phyloP scores from a whole-genome alignment of 2,113 vertebrate species.

The Lipophrys pholis region DNA sequence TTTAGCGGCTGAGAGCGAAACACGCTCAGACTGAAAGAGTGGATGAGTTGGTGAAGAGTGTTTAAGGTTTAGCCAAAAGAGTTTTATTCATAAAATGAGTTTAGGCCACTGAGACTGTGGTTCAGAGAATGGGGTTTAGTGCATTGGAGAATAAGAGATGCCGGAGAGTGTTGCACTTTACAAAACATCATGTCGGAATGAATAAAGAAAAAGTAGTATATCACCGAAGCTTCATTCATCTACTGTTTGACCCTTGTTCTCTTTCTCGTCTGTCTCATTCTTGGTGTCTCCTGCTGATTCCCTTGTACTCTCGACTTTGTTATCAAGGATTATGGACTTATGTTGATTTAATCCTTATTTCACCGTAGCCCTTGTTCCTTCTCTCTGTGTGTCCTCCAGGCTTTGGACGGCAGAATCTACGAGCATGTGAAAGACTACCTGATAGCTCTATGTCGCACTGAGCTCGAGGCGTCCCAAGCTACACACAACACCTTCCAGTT shows the following conservation, averaged over 20 bases:
- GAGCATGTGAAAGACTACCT: slow-evolving; percentile 80
- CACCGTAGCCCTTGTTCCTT: slow-evolving; percentile 3
- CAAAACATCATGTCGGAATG: background rate
- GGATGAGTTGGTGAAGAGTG: too few species aligned
- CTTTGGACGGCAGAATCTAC: slow-evolving; percentile 91
- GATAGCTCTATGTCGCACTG: slow-evolving; percentile 89
- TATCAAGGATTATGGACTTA: slow-evolving; percentile 29
- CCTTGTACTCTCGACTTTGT: background rate
- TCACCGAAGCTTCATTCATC: background rate
- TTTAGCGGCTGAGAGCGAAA: too few species aligned
- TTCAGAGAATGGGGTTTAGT: too few species aligned
- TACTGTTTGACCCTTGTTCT: background rate
- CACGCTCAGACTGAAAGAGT: too few species aligned
- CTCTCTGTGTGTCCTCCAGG: slow-evolving; percentile 77
- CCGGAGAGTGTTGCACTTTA: background rate
- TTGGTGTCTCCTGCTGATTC: slow-evolving; percentile 12
- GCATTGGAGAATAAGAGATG: too few species aligned
- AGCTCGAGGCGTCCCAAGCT: slow-evolving; percentile 94
- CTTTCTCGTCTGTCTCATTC: background rate
- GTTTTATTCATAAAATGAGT: too few species aligned
- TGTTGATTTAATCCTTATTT: slow-evolving; percentile 9
- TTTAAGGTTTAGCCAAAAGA: too few species aligned
- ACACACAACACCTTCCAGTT: slow-evolving; percentile 97
- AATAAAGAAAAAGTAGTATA: background rate
- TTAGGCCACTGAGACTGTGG: too few species aligned